Base-by-base conservation (phyloP, 2,888 invertebrate species). In the Tenthredo distinguenda region DNA sequence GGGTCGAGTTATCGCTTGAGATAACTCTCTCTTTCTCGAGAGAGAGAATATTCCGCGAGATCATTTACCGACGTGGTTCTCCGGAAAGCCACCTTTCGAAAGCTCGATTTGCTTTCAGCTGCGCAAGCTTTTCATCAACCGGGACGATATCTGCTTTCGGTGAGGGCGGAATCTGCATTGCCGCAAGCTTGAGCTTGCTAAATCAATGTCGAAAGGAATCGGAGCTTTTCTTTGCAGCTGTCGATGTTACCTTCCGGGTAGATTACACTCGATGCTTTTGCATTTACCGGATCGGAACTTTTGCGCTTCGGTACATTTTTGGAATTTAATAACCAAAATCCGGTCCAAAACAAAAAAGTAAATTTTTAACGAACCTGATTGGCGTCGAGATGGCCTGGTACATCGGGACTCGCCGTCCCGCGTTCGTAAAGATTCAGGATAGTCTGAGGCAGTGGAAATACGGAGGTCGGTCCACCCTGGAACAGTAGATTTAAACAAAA, bases 381-480 rank as follows among this genome's bases (percentile, higher is more conserved):
- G 87, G 91, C 91, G 84, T 92, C 91, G 86, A 90, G 89, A 88
- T 90, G 90, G 85, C 88, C 89, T 47, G 92, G 90, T 87, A 92
- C 92, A 87, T 94, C 93, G 37, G 94, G 93, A 89, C 92, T 93
- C 87, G 91, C 91, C 85, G 93, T 93, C 84, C 93, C 90, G 86
- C 93, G 93, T 87, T 93, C 93, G 85, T 93, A 93, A 90, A 94
- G 92, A 90, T 93, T 94, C 91, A 93, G 91, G 87, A 94, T 91
- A 84, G 94, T 94, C 90, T 94, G 94, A 86, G 94, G 94, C 88
- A 94, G 90, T 84, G 94, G 94, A 87, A 92, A 92, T 34, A 90
- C 90, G 81, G 90, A 90, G 84, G 91, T 91, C 86, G 92, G 92
- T 87, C 92, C 92, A 89, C 92, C 92, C 92, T 93, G 92, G 81